Evolutionary conservation across 30 jellyfish, hydroid and myxozoan genomes (phyloP), one percentile per base, ranked within the genome.

Genomic region (Hydractinia echinata): DNA sequence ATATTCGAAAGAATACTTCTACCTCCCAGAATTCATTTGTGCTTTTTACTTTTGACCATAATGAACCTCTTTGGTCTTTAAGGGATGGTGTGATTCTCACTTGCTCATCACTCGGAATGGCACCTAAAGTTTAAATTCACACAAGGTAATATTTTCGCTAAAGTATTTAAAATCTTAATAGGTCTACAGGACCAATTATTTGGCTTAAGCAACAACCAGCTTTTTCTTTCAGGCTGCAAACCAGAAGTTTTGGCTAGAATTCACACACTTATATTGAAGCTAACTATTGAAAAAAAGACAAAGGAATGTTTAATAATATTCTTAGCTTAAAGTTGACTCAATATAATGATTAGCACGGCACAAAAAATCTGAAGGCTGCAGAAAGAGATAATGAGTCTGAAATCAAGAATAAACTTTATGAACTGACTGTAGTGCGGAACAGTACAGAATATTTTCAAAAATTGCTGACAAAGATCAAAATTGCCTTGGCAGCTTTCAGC

Each of bases 21-120:
- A 92, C 84, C 79, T 92, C 98, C 98, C 98, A 92, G 73, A 88
- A 92, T 67, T 87, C 92, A 87, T 76, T 79, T 9, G 87, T 72
- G 54, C 76, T 92, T 58, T 83, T 82, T 4, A 86, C 72, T 73
- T 87, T 92, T 4, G 98, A 78, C 96, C 95, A 84, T n/a, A 92
- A 18, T 67, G 67, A 81, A 81, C 97, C 97, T 83, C 93, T 85
- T 64, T 91, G 97, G 79, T 91, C 97, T 60, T 86, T 91, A 48
- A 91, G 82, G 5, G 97, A 91, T 56, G 97, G 95, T 16, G 97
- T 91, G 4, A 91, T 70, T 53, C 97, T 73, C 5, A 91, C 81
- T 85, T 91, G 97, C 51, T 91, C 97, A 56, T 91, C 96, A 30
- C 97, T 90, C 39, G 97, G 96, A 54, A 91, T 91, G 20, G 97